Percentiles rank a stretch among this genome's conserved stretches.
Conservation (phyloP, 2,113 vertebrate species). For the Vidua macroura region DNA sequence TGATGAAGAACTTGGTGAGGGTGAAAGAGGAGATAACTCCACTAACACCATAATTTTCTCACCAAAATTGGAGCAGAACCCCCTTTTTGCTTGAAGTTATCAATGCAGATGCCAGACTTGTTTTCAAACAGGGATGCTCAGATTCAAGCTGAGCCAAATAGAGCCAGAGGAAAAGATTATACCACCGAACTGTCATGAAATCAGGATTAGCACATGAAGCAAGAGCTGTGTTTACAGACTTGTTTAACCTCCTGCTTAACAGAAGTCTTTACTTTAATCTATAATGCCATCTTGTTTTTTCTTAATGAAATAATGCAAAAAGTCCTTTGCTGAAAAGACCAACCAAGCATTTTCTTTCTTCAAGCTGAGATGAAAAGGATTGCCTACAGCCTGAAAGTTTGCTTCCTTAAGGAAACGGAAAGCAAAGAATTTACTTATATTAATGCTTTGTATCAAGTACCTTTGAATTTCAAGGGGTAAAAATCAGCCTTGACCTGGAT, state of each 20-base stretch:
- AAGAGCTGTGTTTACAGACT: background rate
- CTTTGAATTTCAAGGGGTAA: conserved; percentile 6
- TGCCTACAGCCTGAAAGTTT: conserved; percentile 28
- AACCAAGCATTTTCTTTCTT: conserved; percentile 5
- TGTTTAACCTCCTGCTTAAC: background rate
- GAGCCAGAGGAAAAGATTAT: background rate
- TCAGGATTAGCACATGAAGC: background rate
- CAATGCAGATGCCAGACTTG: fast-evolving
- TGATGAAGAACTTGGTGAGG: background rate
- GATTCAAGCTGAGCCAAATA: background rate
- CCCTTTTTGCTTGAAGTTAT: background rate
- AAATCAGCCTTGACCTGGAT: background rate
- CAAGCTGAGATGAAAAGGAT: conserved; percentile 22
- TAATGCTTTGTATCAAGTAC: background rate
- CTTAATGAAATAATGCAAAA: conserved; percentile 14
- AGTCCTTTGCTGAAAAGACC: background rate
- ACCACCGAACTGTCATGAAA: background rate
- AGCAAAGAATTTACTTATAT: background rate
- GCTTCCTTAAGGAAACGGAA: conserved; percentile 38
- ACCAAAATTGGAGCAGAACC: background rate
- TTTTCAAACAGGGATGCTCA: background rate
- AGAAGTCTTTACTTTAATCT: conserved; percentile 9
- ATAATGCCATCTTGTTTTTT: background rate
- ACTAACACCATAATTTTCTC: background rate
- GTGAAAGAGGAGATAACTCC: background rate